Evolutionary conservation across 2,888 invertebrate species (phyloP).

Genomic region (Gymnosoma rotundatum): DNA sequence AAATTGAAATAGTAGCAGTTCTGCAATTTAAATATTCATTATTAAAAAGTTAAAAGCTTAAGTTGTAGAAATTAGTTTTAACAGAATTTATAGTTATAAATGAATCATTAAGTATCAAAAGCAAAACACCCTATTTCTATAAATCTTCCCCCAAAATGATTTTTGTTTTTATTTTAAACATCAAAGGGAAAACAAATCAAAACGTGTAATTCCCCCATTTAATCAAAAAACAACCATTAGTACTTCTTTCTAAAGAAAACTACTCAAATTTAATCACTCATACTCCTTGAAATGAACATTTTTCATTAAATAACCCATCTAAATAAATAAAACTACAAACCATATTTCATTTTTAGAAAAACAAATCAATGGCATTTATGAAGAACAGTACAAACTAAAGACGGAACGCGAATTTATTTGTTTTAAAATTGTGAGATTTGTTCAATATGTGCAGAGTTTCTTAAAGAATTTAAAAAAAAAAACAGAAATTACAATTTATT

Average conservation of each 20-base stretch:
- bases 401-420: not conserved
- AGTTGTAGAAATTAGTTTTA: too few species aligned
- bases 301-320: constrained; percentile 59
- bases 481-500: not conserved
- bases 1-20: too few species aligned
- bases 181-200: constrained; percentile 12
- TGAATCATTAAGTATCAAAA: too few species aligned
- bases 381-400: not conserved
- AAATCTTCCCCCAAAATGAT: constrained; percentile 6
- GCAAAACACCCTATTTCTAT: not conserved
- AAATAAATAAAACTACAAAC: constrained; percentile 47
- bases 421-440: not conserved
- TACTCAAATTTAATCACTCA: constrained; percentile 49
- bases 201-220: constrained; percentile 12
- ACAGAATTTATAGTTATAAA: too few species aligned
- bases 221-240: constrained; percentile 10
- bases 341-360: constrained; percentile 63
- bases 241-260: not conserved
- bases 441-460: not conserved
- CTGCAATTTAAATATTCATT: too few species aligned
- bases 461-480: not conserved
- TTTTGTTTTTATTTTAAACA: not conserved
- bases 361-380: not conserved
- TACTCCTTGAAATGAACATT: constrained; percentile 12
- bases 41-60: too few species aligned